These are phyloP conservation scores for Mastacembelus armatus DNA, from an alignment of 2,797 vertebrate species.

Conservation along the genomic window DNA sequence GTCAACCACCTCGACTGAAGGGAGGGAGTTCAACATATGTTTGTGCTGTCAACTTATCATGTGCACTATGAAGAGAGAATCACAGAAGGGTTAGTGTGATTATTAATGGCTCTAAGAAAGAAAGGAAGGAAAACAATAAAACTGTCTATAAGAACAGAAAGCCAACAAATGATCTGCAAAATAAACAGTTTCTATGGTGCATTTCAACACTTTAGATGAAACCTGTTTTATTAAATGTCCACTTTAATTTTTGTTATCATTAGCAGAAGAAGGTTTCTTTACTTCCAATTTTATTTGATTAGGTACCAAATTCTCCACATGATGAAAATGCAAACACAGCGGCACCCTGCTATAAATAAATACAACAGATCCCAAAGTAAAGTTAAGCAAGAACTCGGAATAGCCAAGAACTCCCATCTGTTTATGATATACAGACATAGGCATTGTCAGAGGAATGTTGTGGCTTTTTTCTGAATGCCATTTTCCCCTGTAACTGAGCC, in stretches of 20 bases:
- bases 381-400: slow-evolving; percentile 33
- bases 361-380: slow-evolving; percentile 59
- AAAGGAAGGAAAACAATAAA: slow-evolving; percentile 42
- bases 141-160: slow-evolving; percentile 32
- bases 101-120: slow-evolving; percentile 38
- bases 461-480: slow-evolving; percentile 67
- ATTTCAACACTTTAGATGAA: slow-evolving; percentile 35
- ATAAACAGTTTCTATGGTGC: slow-evolving; percentile 31
- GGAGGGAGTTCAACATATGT: slow-evolving; percentile 8
- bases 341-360: slow-evolving; percentile 58
- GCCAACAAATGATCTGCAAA: slow-evolving; percentile 20
- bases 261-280: slow-evolving; percentile 20
- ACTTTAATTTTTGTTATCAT: slow-evolving; percentile 54
- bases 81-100: slow-evolving; percentile 26
- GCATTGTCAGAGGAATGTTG: slow-evolving; percentile 79
- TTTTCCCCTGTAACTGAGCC: slow-evolving; percentile 65
- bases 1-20: background rate
- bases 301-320: slow-evolving; percentile 29
- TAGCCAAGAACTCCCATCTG: slow-evolving; percentile 75
- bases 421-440: slow-evolving; percentile 78
- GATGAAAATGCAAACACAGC: slow-evolving; percentile 47
- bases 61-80: slow-evolving; percentile 14
- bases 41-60: slow-evolving; percentile 10
- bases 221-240: slow-evolving; percentile 44
- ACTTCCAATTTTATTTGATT: slow-evolving; percentile 32